These are phyloP conservation scores for Cricetomys ansorgei DNA, from an alignment of 2,113 vertebrate species.

Conservation along the genomic window DNA sequence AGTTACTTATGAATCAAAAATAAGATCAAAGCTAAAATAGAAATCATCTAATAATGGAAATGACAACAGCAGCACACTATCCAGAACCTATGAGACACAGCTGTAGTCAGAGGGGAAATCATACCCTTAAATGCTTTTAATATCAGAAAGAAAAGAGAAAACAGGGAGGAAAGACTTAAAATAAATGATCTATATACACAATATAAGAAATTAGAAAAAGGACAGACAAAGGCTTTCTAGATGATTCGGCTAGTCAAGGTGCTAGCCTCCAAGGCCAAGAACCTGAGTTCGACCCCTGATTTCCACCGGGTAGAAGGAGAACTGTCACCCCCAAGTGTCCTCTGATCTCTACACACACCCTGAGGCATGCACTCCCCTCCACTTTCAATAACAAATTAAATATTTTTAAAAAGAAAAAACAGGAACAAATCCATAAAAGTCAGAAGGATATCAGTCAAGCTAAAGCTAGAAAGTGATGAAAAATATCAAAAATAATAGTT, in stretches of 20 bases:
- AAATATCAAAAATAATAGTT: conserved; percentile 50
- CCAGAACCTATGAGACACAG: conserved; percentile 5
- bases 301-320: neutral
- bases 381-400: neutral
- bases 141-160: conserved; percentile 10
- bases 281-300: neutral
- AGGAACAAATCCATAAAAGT: conserved; percentile 9
- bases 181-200: conserved; percentile 38
- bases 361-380: neutral
- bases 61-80: neutral
- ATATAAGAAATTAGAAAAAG: conserved; percentile 47
- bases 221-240: neutral
- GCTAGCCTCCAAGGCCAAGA: neutral
- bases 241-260: neutral
- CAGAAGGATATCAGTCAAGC: conserved; percentile 42
- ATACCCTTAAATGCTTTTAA: conserved; percentile 34
- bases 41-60: conserved; percentile 48
- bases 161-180: neutral
- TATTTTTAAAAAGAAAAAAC: neutral
- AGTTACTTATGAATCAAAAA: conserved; percentile 47
- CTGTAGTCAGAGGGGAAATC: conserved; percentile 39
- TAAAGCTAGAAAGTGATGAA: conserved; percentile 40
- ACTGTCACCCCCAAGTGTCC: too few relatives aligned
- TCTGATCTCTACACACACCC: too few relatives aligned
- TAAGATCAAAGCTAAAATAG: conserved; percentile 51